Evolutionary conservation across 2,113 vertebrate species (phyloP).

Genomic region (Odontesthes bonariensis): DNA sequence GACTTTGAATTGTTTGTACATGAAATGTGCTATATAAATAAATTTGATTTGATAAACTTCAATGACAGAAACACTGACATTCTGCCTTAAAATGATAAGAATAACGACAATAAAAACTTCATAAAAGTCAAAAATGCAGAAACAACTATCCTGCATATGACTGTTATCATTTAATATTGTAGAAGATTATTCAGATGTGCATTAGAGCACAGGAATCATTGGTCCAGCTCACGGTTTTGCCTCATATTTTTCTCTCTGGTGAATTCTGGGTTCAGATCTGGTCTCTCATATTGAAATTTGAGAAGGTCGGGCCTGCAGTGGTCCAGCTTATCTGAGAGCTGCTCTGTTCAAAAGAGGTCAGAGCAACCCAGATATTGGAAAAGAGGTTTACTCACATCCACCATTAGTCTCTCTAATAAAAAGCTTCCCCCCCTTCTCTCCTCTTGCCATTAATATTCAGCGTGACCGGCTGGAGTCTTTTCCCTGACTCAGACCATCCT

Average conservation of each 20-base stretch:
- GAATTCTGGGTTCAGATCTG: slow-evolving; percentile 54
- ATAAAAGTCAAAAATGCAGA: no score
- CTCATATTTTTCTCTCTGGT: slow-evolving; percentile 22
- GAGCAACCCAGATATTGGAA: slow-evolving; percentile 76
- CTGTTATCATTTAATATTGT: slow-evolving; percentile 19
- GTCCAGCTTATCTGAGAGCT: slow-evolving; percentile 49
- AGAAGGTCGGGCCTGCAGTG: slow-evolving; percentile 51
- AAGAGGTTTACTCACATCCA: slow-evolving; percentile 66
- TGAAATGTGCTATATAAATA: no score
- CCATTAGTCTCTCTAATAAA: slow-evolving; percentile 81
- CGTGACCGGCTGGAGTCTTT: slow-evolving; percentile 55
- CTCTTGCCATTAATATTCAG: slow-evolving; percentile 78
- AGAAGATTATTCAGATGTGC: slow-evolving; percentile 32
- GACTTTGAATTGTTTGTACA: no score
- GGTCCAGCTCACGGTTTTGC: background rate
- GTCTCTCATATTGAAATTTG: slow-evolving; percentile 69
- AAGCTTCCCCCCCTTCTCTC: slow-evolving; percentile 51
- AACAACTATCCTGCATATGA: background rate
- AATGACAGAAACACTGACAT: no score
- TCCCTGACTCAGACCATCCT: slow-evolving; percentile 76
- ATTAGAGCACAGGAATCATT: slow-evolving; percentile 14
- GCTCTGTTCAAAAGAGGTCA: slow-evolving; percentile 75
- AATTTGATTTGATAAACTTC: no score
- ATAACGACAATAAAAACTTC: no score
- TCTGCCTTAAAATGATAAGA: no score